phyloP scores from a whole-genome alignment of 1,140 invertebrate genomes.

The Thaumetopoea pityocampa region DNA sequence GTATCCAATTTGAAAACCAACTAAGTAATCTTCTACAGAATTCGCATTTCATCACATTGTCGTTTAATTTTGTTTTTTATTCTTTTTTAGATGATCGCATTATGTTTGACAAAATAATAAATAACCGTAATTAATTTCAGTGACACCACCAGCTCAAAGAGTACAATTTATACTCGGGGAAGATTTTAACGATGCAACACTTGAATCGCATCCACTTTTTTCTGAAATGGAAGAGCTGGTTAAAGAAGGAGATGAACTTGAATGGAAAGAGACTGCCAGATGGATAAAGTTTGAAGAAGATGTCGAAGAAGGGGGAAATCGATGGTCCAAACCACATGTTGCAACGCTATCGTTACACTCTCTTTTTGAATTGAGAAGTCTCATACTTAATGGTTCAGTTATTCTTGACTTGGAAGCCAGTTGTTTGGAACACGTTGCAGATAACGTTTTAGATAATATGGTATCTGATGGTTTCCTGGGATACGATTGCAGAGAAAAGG shows the following conservation, averaged over 20 bases:
- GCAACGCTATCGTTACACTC: slow-evolving; percentile 94
- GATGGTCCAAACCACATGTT: slow-evolving; percentile 97
- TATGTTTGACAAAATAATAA: too few species aligned
- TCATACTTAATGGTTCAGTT: slow-evolving; percentile 92
- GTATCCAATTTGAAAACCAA: slow-evolving; percentile 1
- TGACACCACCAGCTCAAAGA: slow-evolving; percentile 90
- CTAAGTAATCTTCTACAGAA: too few species aligned
- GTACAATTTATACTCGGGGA: slow-evolving; percentile 98
- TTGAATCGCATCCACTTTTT: slow-evolving; percentile 92
- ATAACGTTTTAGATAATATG: slow-evolving; percentile 95
- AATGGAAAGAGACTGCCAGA: slow-evolving; percentile 98
- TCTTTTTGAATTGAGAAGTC: slow-evolving; percentile 90
- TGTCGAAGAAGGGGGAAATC: slow-evolving; percentile 94
- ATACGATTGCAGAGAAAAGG: slow-evolving; percentile 86
- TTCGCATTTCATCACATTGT: slow-evolving; percentile 1
- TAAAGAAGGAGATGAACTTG: slow-evolving; percentile 90
- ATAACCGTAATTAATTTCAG: slow-evolving; percentile 77
- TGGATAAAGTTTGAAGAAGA: slow-evolving; percentile 98
- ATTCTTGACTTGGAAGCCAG: slow-evolving; percentile 94
- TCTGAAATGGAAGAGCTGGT: slow-evolving; percentile 97
- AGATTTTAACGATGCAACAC: slow-evolving; percentile 89
- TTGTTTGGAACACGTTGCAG: slow-evolving; percentile 90
- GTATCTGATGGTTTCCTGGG: slow-evolving; percentile 87
- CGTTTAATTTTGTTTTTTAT: slow-evolving; percentile 5
- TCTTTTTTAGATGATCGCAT: not conserved